A percentile compares a stretch with the other conserved stretches of the same genome.
Evolutionary conservation across 2,888 invertebrate species (phyloP).

Genomic region (Troglohyphantes excavatus): DNA sequence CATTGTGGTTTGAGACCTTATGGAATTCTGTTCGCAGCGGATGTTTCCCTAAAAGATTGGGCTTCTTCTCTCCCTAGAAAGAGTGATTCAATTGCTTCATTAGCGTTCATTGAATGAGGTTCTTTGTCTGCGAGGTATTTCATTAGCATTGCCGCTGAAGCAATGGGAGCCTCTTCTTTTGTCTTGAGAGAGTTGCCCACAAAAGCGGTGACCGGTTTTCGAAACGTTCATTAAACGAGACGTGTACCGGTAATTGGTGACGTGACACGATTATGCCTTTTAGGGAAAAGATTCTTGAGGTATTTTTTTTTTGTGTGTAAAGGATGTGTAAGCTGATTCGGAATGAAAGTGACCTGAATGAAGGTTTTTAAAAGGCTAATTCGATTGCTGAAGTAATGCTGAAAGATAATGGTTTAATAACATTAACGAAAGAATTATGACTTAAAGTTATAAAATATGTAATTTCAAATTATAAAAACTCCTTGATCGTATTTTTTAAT

Average conservation of each 20-base stretch:
- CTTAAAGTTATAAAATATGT: too few relatives aligned
- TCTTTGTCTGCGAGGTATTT: slow-evolving; percentile 20
- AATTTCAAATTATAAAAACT: too few relatives aligned
- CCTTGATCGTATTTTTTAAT: too few relatives aligned
- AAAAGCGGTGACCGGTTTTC: slow-evolving; percentile 6
- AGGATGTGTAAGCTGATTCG: too few relatives aligned
- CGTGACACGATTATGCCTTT: slow-evolving; percentile 18
- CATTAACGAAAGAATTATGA: too few relatives aligned
- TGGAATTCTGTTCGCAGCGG: slow-evolving; percentile 9
- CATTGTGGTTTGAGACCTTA: not conserved
- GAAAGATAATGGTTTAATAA: too few relatives aligned
- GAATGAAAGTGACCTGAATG: too few relatives aligned
- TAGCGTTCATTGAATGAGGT: slow-evolving; percentile 10
- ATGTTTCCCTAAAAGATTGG: slow-evolving; percentile 26
- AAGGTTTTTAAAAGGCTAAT: too few relatives aligned
- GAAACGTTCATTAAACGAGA: slow-evolving; percentile 53
- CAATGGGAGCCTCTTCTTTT: not conserved
- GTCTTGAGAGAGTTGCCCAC: not conserved
- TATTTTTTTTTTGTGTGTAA: not conserved
- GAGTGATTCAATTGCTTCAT: slow-evolving; percentile 32
- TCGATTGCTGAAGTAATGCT: too few relatives aligned
- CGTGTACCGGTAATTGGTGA: slow-evolving; percentile 27
- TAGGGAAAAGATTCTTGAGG: not conserved
- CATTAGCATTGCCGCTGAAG: slow-evolving; percentile 36
- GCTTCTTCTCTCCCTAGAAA: not conserved